These are phyloP conservation scores for Sphaerodactylus townsendi DNA, from an alignment of 2,113 vertebrate species.

Conservation along the genomic window DNA sequence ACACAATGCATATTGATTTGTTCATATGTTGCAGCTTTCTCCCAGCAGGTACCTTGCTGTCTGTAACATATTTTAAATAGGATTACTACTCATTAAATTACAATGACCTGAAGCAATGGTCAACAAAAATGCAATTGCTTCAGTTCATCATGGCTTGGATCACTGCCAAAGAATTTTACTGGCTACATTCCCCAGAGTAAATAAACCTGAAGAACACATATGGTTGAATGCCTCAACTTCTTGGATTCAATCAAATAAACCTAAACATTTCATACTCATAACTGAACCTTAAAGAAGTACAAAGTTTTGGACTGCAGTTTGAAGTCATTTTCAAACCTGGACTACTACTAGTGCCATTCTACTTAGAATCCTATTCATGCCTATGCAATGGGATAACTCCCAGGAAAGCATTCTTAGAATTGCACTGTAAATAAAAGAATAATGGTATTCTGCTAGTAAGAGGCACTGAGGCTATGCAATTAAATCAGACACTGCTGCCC, in stretches of 20 bases:
- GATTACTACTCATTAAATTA: conserved; percentile 77
- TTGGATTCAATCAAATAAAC: conserved; percentile 47
- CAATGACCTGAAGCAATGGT: conserved; percentile 70
- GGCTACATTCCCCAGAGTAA: conserved; percentile 33
- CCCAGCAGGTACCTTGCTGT: conserved; percentile 68
- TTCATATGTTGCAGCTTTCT: conserved; percentile 63
- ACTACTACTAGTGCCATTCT: neutral
- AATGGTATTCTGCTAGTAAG: neutral
- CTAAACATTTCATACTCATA: conserved; percentile 29
- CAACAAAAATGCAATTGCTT: conserved; percentile 70
- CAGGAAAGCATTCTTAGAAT: too few relatives aligned
- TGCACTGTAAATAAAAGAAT: neutral
- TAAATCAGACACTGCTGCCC: conserved; percentile 12
- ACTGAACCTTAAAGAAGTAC: conserved; percentile 39
- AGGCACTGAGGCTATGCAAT: neutral
- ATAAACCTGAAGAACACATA: conserved; percentile 45
- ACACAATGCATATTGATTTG: conserved; percentile 75
- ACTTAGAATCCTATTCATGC: too few relatives aligned
- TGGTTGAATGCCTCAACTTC: conserved; percentile 49
- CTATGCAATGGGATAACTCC: too few relatives aligned
- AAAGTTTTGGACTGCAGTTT: conserved; percentile 27
- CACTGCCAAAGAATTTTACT: conserved; percentile 52
- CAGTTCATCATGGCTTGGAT: conserved; percentile 68
- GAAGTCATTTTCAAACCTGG: conserved; percentile 25
- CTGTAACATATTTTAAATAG: conserved; percentile 73